Evolutionary conservation across 2,888 invertebrate species (phyloP), one percentile per base, ranked within the genome.

Genomic region (Diarsia mendica): DNA sequence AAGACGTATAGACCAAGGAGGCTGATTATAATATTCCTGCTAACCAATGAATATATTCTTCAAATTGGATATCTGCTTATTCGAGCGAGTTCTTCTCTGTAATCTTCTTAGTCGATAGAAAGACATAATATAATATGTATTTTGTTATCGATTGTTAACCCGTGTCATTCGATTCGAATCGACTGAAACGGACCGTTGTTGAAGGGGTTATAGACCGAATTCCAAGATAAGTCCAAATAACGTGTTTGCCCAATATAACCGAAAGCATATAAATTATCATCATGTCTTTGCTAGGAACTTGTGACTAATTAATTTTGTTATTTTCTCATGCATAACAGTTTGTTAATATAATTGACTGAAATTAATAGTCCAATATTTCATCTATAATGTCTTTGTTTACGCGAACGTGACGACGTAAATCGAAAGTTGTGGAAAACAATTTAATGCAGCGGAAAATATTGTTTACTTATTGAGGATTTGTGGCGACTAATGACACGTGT

Each of bases 311-410:
- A 48, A 63, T 23, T 23, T 39, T 1, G 28, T 28, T n/a, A 69
- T 20, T n/a, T 18, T 65, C 6, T 60, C 44, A 66, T 39, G 4
- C 44, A 60, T 51, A 39, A 0, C n/a, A 53, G 28, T 48, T 70
- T 70, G 55, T 13, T 39, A 20, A 53, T 67, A 64, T 60, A 80
- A 75, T 70, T 70, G 58, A 4, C 55, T 51, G 49, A 58, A 63
- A 66, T 55, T 49, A 75, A 66, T 61, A 66, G 49, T 63, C 20
- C 60, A 80, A 63, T 83, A 83, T 72, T 55, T 79, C 49, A 68
- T 71, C 23, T 66, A 15, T 76, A 63, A 83, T 83, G 51, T 53
- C 76, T 76, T 83, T 80, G 72, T 83, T 76, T 83, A 70, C 67
- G 69, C 55, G 63, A 63, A 69, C 69, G 51, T 67, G 69, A 11